Base-by-base conservation (phyloP, 2,113 vertebrate genomes). In the Pseudonaja textilis region DNA sequence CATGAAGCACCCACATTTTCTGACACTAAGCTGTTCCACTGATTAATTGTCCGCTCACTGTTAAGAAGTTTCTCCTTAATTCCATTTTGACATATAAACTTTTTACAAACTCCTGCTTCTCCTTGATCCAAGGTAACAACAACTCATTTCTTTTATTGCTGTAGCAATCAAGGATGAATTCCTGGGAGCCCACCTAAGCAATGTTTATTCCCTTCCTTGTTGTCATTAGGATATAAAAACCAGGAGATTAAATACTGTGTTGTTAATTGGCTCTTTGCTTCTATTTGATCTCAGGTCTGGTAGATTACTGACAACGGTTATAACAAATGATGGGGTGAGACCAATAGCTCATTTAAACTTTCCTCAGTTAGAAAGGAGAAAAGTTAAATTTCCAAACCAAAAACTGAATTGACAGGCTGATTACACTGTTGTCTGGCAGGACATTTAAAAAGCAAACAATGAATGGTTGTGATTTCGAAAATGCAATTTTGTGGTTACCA, bases 241-340 rank as follows among this genome's bases (percentile, higher is more conserved):
- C 56, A 29, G 81, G 92, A 90, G 89, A 93, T 93, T 93, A 93
- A 93, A 93, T 64, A 93, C 74, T 64, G 45, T 61, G 88, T 39
- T n/a, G 88, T 90, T 93, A 93, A 93, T 93, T 93, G 89, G 92
- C 92, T 93, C 39, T 90, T 87, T 87, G 55, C 55, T 54, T 45
- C 45, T 64, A 9, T 87, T 90, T 93, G 88, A 93, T 90, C 92
- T 81, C 45, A 39, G 20, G 6, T 1, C 74, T 89, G 52, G 89
- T 90, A 93, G 45, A 87, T 93, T 86, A 86, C 88, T 64, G 89
- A 64, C 92, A 90, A 42, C 25, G 5, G 8, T 61, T 61, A 3
- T 93, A 87, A 90, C 29, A 23, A 93, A 93, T 61, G 56, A 89
- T 8, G n/a, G 34, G 54, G 29, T 9, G 12, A 14, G n/a, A 26